Conservation (phyloP, 92 coral and sea anemone genomes). For the Parazoanthus atlanticus region DNA sequence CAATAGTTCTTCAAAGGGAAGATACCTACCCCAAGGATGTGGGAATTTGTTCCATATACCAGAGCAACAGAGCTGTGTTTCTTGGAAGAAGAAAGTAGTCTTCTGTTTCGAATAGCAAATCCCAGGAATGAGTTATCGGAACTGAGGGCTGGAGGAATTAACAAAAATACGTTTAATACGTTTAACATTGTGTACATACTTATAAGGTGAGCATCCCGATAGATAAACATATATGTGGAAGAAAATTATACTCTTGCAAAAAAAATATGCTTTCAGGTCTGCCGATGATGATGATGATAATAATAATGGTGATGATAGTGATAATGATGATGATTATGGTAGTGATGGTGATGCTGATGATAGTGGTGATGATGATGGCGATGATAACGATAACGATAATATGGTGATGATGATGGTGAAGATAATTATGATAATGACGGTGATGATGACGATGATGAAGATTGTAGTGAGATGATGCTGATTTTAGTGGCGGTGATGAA, state of each 20-base stretch:
- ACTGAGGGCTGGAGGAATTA: constrained; percentile 53
- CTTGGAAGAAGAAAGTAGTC: neutral
- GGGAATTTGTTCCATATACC: constrained; percentile 29
- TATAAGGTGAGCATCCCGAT: neutral
- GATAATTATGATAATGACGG: neutral
- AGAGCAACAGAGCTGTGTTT: constrained; percentile 8
- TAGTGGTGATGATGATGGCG: neutral
- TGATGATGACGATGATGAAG: neutral
- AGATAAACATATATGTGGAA: neutral
- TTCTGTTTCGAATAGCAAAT: constrained; percentile 58
- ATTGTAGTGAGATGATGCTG: neutral
- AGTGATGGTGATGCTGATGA: neutral
- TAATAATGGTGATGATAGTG: neutral
- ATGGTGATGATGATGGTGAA: neutral
- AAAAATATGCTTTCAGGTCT: neutral
- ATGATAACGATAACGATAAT: neutral
- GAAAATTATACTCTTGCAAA: neutral
- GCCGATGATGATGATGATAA: neutral
- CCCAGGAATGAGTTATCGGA: constrained; percentile 86
- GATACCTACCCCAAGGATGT: constrained; percentile 31
- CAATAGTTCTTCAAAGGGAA: neutral
- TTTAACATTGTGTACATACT: neutral
- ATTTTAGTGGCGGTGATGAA: neutral
- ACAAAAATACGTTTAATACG: neutral
- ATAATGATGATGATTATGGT: neutral